Percentiles rank a stretch among this genome's conserved stretches.
These are phyloP conservation scores for Suillia variegata DNA, from an alignment of 2,888 invertebrate genomes.

Conservation along the genomic window DNA sequence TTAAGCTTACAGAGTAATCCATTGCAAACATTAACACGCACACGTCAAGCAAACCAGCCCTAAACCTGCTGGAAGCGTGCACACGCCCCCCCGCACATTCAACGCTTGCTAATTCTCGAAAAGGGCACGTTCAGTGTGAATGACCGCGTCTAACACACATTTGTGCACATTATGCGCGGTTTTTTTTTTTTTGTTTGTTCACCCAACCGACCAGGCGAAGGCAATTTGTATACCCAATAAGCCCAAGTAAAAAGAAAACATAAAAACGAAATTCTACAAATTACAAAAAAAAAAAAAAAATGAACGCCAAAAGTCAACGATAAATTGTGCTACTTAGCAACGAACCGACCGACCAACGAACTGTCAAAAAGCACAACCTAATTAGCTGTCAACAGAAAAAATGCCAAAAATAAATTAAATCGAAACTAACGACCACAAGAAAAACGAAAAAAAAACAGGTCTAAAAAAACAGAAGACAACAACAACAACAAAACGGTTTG, in stretches of 20 bases:
- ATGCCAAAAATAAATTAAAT: neutral
- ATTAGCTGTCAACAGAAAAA: neutral
- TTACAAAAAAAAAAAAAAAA: neutral
- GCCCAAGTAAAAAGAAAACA: conserved; percentile 38
- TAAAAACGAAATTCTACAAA: conserved; percentile 22
- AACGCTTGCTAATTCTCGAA: conserved; percentile 20
- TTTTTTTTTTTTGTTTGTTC: no score
- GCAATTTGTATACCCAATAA: no score
- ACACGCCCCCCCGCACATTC: neutral
- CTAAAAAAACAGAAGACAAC: neutral
- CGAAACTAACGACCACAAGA: conserved; percentile 3
- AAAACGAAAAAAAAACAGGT: conserved; percentile 2
- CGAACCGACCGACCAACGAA: conserved; percentile 5
- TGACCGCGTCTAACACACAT: conserved; percentile 60
- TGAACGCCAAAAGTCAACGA: neutral
- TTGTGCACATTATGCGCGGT: no score
- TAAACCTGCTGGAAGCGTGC: no score
- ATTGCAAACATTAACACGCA: no score
- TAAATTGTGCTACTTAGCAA: conserved; percentile 2
- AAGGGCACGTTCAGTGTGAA: conserved; percentile 58
- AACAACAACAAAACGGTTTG: no score
- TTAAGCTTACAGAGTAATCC: no score
- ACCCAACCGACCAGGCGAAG: no score
- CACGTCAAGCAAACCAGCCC: no score
- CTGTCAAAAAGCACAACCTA: neutral